A percentile compares a stretch with the other conserved stretches of the same genome.
Conservation (phyloP, 2,888 invertebrate species). For the Hypolimnas misippus region DNA sequence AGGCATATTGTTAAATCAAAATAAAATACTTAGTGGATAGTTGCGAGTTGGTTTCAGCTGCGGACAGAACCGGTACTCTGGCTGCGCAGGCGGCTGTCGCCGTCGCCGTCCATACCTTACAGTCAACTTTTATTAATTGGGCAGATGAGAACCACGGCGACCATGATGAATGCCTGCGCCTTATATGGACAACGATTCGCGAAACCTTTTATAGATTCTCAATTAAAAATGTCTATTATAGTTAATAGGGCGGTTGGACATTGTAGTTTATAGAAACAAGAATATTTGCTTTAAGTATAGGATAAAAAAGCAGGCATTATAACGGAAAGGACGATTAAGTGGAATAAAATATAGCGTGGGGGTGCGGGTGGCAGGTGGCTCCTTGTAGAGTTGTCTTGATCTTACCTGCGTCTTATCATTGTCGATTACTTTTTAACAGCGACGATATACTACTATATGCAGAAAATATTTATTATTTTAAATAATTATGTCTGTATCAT, state of each 20-base stretch:
- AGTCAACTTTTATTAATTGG: constrained; percentile 84
- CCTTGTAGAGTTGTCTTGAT: constrained; percentile 59
- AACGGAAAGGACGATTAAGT: constrained; percentile 83
- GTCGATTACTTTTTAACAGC: constrained; percentile 18
- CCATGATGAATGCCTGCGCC: constrained; percentile 80
- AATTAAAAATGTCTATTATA: constrained; percentile 84
- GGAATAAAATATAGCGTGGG: constrained; percentile 83
- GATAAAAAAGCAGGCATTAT: constrained; percentile 81
- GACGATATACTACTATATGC: neutral
- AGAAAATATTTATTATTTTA: neutral
- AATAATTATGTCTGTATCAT: too few species aligned
- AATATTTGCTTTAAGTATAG: constrained; percentile 81
- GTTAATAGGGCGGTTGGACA: constrained; percentile 77
- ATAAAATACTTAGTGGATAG: constrained; percentile 73
- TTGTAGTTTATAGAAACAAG: constrained; percentile 75
- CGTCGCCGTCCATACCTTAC: constrained; percentile 74
- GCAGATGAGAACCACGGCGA: constrained; percentile 81
- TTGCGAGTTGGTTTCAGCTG: constrained; percentile 72
- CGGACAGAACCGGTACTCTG: constrained; percentile 71
- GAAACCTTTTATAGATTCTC: constrained; percentile 84
- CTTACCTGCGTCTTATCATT: constrained; percentile 20
- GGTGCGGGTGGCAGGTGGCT: constrained; percentile 82
- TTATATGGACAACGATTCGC: constrained; percentile 77
- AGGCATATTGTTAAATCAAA: constrained; percentile 77
- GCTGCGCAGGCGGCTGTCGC: constrained; percentile 63